Base-by-base conservation (phyloP, 2,888 invertebrate genomes). In the Steromphala cineraria region DNA sequence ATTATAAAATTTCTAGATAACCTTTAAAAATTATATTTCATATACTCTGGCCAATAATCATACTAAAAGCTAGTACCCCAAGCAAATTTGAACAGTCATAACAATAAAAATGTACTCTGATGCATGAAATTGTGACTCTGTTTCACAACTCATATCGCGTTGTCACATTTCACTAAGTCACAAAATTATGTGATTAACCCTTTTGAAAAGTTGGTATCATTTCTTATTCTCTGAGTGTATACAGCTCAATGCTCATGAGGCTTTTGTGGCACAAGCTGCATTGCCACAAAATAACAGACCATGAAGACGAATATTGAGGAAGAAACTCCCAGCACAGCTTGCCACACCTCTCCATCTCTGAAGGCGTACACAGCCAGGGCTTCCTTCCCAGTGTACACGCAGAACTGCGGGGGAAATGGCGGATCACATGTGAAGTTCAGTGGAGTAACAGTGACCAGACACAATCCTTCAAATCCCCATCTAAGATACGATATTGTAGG, bases 391-490 rank as follows among this genome's bases (percentile, higher is more conserved):
- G 80, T 87, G 19, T 76, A 75, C 31, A 91, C 87, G 81, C 90
- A 90, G 15, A 82, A 80, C 7, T 81, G 81, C 7, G 84, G 83
- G 5, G 78, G 52, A 13, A 46, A 46, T 0, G 71, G 74, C 1
- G 36, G 67, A 15, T 75, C 80, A 81, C 91, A 91, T 2, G 86
- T 85, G 80, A 91, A 91, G 53, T 85, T 85, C 17, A 90, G 83
- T 0, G 85, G 84, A 4, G 84, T 53, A 52, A 90, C 87, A 80
- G 89, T 88, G 0, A 86, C 84, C 80, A 88, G 81, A 75, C 90
- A 88, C 78, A 91, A 78, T 5, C 88, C 90, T 76, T 90, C 89
- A 76, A 89, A 91, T 2, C 90, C 90, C 90, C 90, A 91, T 67
- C 89, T 90, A 1, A 91, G 82, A 82, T 90, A 90, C 21, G 90